Evolutionary conservation across 2,888 invertebrate genomes (phyloP).

Genomic region (Myopa testacea): DNA sequence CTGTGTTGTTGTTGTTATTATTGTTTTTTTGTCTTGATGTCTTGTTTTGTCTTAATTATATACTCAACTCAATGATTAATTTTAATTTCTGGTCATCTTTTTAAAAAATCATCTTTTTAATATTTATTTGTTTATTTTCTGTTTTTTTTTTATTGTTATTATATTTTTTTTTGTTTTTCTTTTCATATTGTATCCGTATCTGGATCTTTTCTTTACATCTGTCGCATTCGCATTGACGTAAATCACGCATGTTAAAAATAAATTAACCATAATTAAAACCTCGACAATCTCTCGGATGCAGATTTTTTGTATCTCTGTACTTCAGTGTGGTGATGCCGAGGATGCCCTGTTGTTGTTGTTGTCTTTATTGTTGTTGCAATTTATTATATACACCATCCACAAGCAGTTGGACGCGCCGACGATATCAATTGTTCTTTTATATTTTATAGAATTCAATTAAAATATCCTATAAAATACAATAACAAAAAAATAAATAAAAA

Average conservation of each 20-base stretch:
- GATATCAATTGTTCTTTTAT: too few relatives aligned
- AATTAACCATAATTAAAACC: neutral
- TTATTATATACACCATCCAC: constrained; percentile 1
- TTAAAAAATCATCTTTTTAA: neutral
- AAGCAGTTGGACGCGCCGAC: too few relatives aligned
- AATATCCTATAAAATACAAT: too few relatives aligned
- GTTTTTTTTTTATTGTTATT: neutral
- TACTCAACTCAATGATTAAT: constrained; percentile 33
- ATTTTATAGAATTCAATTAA: too few relatives aligned
- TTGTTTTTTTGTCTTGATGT: neutral
- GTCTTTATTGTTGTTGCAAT: constrained; percentile 2
- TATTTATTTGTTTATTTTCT: too few relatives aligned
- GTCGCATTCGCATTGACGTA: neutral
- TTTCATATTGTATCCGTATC: neutral
- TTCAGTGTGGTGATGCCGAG: neutral
- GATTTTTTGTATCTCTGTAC: neutral
- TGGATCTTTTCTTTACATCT: constrained; percentile 16
- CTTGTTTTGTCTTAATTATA: constrained; percentile 11
- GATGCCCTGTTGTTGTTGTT: neutral
- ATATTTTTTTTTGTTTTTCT: neutral
- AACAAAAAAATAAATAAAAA: neutral
- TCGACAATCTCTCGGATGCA: neutral
- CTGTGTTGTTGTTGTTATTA: constrained; percentile 1
- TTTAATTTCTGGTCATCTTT: constrained; percentile 19
- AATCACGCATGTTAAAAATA: constrained; percentile 16